phyloP scores from a whole-genome alignment of 2,888 invertebrate species.

The Adela reaumurella region DNA sequence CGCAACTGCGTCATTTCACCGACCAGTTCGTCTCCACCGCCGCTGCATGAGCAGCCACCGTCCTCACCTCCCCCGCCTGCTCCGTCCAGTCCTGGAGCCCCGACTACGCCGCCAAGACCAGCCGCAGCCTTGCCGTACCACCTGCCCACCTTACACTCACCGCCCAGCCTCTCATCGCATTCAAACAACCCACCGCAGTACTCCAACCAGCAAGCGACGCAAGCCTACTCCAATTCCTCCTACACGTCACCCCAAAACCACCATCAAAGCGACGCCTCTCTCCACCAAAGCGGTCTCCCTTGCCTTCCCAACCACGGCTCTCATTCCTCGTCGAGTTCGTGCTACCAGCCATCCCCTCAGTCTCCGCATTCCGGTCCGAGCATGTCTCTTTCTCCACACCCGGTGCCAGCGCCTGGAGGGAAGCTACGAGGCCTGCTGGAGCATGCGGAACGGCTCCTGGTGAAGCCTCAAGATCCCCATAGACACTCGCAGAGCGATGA shows the following conservation, averaged over 20 bases:
- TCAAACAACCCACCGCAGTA: slow-evolving; percentile 32
- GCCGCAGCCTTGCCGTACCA: slow-evolving; percentile 33
- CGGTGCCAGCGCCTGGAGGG: slow-evolving; percentile 27
- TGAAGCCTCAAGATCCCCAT: slow-evolving; percentile 70
- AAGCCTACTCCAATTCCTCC: too few species aligned
- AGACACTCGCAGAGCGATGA: slow-evolving; percentile 92
- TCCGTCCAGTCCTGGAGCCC: slow-evolving; percentile 25
- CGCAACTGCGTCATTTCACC: slow-evolving; percentile 71
- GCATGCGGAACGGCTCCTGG: slow-evolving; percentile 55
- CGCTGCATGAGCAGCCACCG: slow-evolving; percentile 31
- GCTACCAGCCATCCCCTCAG: slow-evolving; percentile 33
- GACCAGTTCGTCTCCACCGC: slow-evolving; percentile 43
- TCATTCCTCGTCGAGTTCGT: not conserved
- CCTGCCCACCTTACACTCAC: slow-evolving; percentile 24
- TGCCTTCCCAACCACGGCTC: not conserved
- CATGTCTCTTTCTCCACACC: slow-evolving; percentile 48
- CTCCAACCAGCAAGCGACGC: too few species aligned
- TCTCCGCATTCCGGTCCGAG: slow-evolving; percentile 22
- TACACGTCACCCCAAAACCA: slow-evolving; percentile 5
- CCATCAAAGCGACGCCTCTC: not conserved
- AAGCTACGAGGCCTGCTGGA: slow-evolving; percentile 44
- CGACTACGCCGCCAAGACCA: slow-evolving; percentile 30
- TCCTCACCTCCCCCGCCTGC: slow-evolving; percentile 41
- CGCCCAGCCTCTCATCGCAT: slow-evolving; percentile 35
- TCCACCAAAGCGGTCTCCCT: too few species aligned